Evolutionary conservation across 2,113 vertebrate genomes (phyloP), one percentile per base, ranked within the genome.

Genomic region (Pomatorhinus ruficollis): DNA sequence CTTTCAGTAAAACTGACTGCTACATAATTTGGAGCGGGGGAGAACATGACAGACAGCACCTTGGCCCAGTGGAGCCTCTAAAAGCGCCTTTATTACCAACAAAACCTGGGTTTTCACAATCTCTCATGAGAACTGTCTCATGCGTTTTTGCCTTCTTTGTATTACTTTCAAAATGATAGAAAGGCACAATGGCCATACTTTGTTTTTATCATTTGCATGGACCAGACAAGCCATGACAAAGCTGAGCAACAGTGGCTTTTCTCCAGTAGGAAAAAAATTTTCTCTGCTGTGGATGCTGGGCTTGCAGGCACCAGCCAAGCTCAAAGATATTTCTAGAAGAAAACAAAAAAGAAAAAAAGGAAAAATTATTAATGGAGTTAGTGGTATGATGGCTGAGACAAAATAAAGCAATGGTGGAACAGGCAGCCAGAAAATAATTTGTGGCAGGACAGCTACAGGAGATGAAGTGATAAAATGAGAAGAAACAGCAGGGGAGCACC

Each of bases 361-460:
- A 25, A 17, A 20, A 33, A 27, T 5, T 23, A 27, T 23, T 31
- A 74, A 8, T 33, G 16, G 45, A 75, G 30, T 87, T 63, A 70
- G 66, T 54, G 39, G 20, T 27, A 33, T 6, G 9, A 47, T 21
- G 65, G 61, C 74, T 59, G 65, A 53, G 53, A 30, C 33, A 85
- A 56, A 71, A 63, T 28, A 84, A 89, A 92, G 40, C n/a, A 44
- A 12, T 88, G 57, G 60, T 83, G 79, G 50, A 79, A 92, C 82
- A 87, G 69, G 40, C 57, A 87, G 78, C 35, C 24, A 93, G 81
- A 96, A 94, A 87, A 91, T 82, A 90, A 60, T 93, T 93, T 88
- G 52, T 85, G 53, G n/a, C 40, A 85, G 70, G 44, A 56, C 56
- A 76, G 30, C 61, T 79, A 71, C 22, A 82, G 75, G 37, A 85